Evolutionary conservation across 1,140 invertebrate genomes (phyloP).

Genomic region (Drosophila jambulina): DNA sequence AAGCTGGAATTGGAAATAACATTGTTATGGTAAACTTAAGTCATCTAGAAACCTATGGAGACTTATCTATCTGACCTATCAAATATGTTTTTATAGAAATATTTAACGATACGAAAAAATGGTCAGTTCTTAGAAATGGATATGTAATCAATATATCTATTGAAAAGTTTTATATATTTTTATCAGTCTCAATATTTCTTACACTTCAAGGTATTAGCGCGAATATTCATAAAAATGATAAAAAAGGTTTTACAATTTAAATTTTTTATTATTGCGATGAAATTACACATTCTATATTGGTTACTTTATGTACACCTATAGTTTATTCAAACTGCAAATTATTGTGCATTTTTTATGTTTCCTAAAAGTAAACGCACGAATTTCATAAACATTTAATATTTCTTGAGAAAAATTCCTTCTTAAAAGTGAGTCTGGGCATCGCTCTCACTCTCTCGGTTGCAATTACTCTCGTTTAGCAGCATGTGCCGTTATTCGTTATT

Average conservation of each 20-base stretch:
- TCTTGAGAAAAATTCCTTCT: not conserved
- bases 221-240: not conserved
- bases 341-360: not conserved
- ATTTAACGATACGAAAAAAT: not conserved
- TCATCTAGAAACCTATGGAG: not conserved
- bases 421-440: not conserved
- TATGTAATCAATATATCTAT: not conserved
- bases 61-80: not conserved
- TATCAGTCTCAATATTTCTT: not conserved
- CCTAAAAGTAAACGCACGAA: not conserved
- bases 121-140: not conserved
- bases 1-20: not conserved
- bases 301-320: not conserved
- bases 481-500: constrained; percentile 21
- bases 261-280: too few relatives aligned
- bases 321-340: not conserved
- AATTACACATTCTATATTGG: too few relatives aligned
- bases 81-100: not conserved
- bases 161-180: not conserved
- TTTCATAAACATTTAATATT: not conserved
- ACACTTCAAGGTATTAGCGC: not conserved
- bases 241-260: too few relatives aligned
- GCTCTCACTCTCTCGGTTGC: constrained; percentile 5
- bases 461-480: constrained; percentile 8
- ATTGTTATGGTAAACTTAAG: not conserved